Evolutionary conservation across 1,140 invertebrate species (phyloP).

Genomic region (Trichonephila clavipes): DNA sequence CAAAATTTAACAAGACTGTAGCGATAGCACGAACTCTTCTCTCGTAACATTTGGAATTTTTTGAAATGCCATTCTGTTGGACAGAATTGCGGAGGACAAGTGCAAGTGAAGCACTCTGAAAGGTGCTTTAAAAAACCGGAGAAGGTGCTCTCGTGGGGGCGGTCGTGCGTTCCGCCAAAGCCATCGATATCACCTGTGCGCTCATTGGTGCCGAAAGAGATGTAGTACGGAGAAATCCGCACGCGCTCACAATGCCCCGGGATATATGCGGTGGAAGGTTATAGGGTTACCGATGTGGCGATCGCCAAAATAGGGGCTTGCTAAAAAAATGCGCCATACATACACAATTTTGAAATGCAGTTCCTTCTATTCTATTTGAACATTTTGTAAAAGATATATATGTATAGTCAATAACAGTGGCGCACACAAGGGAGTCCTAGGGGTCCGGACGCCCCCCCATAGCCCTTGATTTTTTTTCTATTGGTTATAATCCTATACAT

Average conservation of each 20-base stretch:
- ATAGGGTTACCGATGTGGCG: constrained; percentile 15
- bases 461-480: too few relatives aligned
- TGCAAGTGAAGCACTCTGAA: constrained; percentile 12
- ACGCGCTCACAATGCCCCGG: constrained; percentile 16
- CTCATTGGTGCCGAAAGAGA: constrained; percentile 64
- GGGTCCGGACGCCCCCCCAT: too few relatives aligned
- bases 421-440: too few relatives aligned
- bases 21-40: not conserved
- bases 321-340: not conserved
- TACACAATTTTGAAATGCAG: too few relatives aligned
- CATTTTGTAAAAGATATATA: too few relatives aligned
- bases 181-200: constrained; percentile 67
- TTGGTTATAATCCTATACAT: too few relatives aligned
- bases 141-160: constrained; percentile 51
- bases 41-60: not conserved
- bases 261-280: constrained; percentile 22
- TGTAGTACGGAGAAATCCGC: constrained; percentile 46
- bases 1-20: not conserved
- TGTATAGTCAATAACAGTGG: too few relatives aligned
- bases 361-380: too few relatives aligned
- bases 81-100: not conserved
- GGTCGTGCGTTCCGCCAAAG: constrained; percentile 63
- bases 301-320: not conserved
- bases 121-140: constrained; percentile 42
- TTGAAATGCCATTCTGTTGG: not conserved